phyloP scores from a whole-genome alignment of 2,888 invertebrate genomes.

The Rhingia rostrata region DNA sequence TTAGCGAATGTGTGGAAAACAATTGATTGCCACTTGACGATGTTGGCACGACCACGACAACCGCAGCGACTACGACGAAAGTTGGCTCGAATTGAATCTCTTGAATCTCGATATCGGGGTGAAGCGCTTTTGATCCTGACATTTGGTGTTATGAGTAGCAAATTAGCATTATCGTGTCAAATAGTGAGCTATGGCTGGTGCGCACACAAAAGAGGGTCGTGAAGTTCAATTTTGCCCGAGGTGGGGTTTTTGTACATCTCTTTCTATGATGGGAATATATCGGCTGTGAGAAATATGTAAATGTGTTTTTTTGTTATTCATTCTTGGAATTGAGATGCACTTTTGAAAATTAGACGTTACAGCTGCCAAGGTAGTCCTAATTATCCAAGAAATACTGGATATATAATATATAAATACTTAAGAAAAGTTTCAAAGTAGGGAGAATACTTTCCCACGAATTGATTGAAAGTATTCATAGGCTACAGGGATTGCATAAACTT shows the following conservation, averaged over 20 bases:
- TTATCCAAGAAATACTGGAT: no score
- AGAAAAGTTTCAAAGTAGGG: no score
- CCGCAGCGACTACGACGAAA: conserved; percentile 7
- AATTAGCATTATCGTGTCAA: conserved; percentile 57
- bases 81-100: conserved; percentile 7
- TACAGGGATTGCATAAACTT: no score
- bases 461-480: no score
- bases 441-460: no score
- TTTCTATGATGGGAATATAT: background rate
- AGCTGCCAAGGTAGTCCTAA: no score
- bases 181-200: conserved; percentile 28
- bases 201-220: conserved; percentile 11
- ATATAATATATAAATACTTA: no score
- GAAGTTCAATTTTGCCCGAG: conserved; percentile 41
- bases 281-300: background rate
- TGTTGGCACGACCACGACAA: background rate
- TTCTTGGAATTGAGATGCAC: background rate
- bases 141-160: conserved; percentile 53
- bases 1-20: conserved; percentile 39
- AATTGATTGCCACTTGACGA: conserved; percentile 64
- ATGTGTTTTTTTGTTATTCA: background rate
- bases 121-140: conserved; percentile 68
- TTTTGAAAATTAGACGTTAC: no score
- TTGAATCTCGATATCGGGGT: conserved; percentile 18
- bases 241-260: background rate